A percentile compares a stretch with the other conserved stretches of the same genome.
phyloP scores from a whole-genome alignment of 2,113 vertebrate species.

The Sakesphorus luctuosus region DNA sequence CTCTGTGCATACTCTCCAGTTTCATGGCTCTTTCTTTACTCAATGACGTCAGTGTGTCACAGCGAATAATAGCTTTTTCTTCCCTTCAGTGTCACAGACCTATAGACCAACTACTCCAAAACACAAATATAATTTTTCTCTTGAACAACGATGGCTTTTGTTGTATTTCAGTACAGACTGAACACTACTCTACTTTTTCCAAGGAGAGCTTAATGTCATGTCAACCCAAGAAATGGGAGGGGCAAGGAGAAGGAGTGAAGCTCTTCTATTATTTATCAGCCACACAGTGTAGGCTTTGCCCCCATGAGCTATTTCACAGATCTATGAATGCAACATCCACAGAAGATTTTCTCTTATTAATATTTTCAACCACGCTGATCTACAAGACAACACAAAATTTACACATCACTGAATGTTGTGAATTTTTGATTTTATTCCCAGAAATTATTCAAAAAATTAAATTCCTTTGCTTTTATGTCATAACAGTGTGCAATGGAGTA shows the following conservation, averaged over 20 bases:
- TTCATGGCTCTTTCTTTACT: background rate
- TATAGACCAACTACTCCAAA: background rate
- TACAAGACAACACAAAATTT: background rate
- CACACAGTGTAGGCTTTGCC: background rate
- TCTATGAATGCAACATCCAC: background rate
- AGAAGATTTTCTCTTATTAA: slow-evolving; percentile 41
- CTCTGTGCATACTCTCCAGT: fast-evolving
- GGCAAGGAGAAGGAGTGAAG: background rate
- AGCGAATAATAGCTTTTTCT: background rate
- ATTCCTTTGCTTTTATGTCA: background rate
- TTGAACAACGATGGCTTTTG: background rate
- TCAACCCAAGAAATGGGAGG: slow-evolving; percentile 11
- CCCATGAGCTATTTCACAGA: background rate
- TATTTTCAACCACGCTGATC: background rate
- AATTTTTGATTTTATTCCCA: background rate
- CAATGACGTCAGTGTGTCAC: background rate
- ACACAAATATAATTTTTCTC: background rate
- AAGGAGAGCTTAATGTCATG: background rate
- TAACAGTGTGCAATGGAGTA: background rate
- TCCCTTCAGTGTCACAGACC: background rate
- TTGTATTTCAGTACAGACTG: background rate
- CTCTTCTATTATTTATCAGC: slow-evolving; percentile 50
- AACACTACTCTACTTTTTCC: background rate
- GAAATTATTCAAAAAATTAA: background rate
- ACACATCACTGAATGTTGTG: background rate